A percentile compares a stretch with the other conserved stretches of the same genome.
Evolutionary conservation across 2,797 vertebrate species (phyloP).

Genomic region (Mycteria americana): DNA sequence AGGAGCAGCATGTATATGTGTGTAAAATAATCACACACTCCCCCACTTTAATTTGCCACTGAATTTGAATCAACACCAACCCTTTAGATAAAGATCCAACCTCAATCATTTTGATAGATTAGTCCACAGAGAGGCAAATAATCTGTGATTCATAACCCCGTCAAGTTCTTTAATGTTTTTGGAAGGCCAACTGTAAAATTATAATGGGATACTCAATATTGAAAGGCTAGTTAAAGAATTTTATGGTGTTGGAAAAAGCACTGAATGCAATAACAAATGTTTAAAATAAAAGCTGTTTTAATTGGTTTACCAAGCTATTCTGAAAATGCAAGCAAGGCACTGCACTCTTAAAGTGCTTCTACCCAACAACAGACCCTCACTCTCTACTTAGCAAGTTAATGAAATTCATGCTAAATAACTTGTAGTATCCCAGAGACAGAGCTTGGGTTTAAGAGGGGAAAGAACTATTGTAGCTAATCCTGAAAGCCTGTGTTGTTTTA

Average conservation of each 20-base stretch:
- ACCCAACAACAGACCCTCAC: background rate
- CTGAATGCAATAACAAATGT: constrained; percentile 32
- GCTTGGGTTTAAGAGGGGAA: background rate
- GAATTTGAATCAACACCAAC: constrained; percentile 1
- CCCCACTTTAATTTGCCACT: background rate
- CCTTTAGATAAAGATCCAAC: background rate
- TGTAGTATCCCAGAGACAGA: background rate
- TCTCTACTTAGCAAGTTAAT: background rate
- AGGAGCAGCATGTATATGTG: background rate
- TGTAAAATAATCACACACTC: background rate
- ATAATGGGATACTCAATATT: background rate
- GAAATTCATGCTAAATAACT: background rate
- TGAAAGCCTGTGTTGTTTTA: constrained; percentile 4
- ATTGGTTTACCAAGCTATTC: constrained; percentile 20
- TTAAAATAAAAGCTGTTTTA: constrained; percentile 36
- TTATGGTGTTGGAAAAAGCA: constrained; percentile 4
- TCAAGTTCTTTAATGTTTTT: constrained; percentile 50
- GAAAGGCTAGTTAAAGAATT: constrained; percentile 37
- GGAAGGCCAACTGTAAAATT: constrained; percentile 49
- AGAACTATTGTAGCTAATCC: background rate
- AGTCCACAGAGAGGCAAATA: constrained; percentile 10
- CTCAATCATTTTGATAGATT: constrained; percentile 19
- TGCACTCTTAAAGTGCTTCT: background rate
- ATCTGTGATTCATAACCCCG: constrained; percentile 5
- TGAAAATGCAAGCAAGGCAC: constrained; percentile 19